A percentile compares a stretch with the other conserved stretches of the same genome.
Conservation (phyloP, 1,140 invertebrate species). For the Apocrypta bakeri region DNA sequence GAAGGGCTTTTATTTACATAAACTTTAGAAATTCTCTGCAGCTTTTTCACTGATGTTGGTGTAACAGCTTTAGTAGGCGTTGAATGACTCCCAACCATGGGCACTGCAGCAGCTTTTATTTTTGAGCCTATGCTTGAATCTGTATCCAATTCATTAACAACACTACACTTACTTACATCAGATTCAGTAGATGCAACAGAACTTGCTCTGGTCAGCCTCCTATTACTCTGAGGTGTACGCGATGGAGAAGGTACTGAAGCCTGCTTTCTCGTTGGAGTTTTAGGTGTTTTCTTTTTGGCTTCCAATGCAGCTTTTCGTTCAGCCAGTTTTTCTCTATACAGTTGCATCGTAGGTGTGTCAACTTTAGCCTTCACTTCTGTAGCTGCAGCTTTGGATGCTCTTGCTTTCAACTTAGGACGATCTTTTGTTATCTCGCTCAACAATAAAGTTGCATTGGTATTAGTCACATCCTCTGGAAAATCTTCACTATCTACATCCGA, state of each 20-base stretch:
- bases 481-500: constrained; percentile 18
- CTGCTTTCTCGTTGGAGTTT: constrained; percentile 9
- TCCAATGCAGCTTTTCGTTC: constrained; percentile 32
- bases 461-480: neutral
- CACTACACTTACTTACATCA: constrained; percentile 5
- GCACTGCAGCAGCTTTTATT: constrained; percentile 11
- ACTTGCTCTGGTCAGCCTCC: neutral
- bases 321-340: constrained; percentile 49
- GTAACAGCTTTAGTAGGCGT: neutral
- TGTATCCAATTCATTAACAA: constrained; percentile 1
- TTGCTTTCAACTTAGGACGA: constrained; percentile 50
- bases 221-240: neutral
- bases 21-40: constrained; percentile 35
- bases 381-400: constrained; percentile 25
- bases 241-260: neutral
- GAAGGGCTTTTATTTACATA: neutral
- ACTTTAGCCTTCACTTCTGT: neutral
- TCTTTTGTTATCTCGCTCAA: constrained; percentile 27
- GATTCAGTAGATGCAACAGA: constrained; percentile 17
- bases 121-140: neutral
- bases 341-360: constrained; percentile 48
- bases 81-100: neutral
- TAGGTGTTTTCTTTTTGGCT: constrained; percentile 40
- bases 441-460: constrained; percentile 35
- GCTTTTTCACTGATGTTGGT: neutral